Percentiles rank a stretch among this genome's conserved stretches.
These are phyloP conservation scores for Cordilura impudica DNA, from an alignment of 2,888 invertebrate species.

Conservation along the genomic window DNA sequence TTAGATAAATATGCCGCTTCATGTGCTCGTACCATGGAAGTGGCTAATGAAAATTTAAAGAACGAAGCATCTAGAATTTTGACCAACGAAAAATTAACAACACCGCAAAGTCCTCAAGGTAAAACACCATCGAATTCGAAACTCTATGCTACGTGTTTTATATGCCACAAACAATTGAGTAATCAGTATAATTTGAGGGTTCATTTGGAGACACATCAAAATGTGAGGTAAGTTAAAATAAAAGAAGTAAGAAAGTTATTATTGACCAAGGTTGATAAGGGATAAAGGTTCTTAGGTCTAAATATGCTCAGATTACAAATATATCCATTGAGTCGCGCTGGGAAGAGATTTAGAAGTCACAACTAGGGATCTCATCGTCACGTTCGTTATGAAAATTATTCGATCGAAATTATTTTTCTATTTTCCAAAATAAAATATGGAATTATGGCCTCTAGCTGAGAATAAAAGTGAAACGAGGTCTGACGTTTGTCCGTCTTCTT, in stretches of 20 bases:
- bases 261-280: too few relatives aligned
- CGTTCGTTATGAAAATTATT: too few relatives aligned
- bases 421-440: too few relatives aligned
- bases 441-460: too few relatives aligned
- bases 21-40: constrained; percentile 67
- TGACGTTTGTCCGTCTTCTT: too few relatives aligned
- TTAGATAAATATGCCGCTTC: constrained; percentile 71
- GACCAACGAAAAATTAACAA: constrained; percentile 41
- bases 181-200: constrained; percentile 94
- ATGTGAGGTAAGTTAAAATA: constrained; percentile 80
- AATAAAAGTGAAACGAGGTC: too few relatives aligned
- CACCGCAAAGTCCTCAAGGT: constrained; percentile 57
- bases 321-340: too few relatives aligned
- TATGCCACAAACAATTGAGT: constrained; percentile 92
- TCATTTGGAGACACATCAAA: constrained; percentile 94
- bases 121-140: constrained; percentile 79
- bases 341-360: too few relatives aligned
- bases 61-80: constrained; percentile 47
- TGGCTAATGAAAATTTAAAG: constrained; percentile 50
- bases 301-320: too few relatives aligned
- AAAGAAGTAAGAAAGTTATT: background rate
- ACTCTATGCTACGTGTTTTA: constrained; percentile 85
- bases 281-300: too few relatives aligned
- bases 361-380: too few relatives aligned
- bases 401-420: too few relatives aligned